Evolutionary conservation across 2,888 invertebrate genomes (phyloP), one percentile per base, ranked within the genome.

Genomic region (Athalia circularis): DNA sequence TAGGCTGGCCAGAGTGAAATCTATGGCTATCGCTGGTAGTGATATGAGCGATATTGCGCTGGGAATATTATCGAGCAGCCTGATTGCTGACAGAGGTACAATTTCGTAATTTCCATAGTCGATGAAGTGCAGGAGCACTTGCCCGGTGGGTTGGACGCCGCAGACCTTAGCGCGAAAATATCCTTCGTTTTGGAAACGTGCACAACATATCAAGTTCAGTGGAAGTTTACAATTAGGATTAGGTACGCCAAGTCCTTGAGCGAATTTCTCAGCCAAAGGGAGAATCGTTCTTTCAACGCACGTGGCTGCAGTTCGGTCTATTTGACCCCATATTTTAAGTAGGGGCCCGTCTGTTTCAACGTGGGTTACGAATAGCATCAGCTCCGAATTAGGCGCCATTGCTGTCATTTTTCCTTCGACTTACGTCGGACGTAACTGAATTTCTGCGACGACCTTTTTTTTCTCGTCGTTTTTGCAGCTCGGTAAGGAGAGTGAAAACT

Each of bases 251-350:
- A 88, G 89, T 86, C 89, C 92, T 87, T 88, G 91, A 84, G 88
- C 92, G 86, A 87, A 93, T 88, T 84, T 91, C 82, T 91, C 88
- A 85, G 85, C 77, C 87, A 90, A 62, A 3, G 83, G 81, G 43
- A 81, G 47, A 70, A 89, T 86, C 62, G 83, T 80, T n/a, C 92
- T 92, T 86, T 94, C 94, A 67, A 94, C 89, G 86, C 92, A 91
- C 77, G 93, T 87, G 0, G 93, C 92, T 64, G 92, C 89, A 80
- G 91, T 81, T 15, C 82, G 83, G 84, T 94, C 93, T 0, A 92
- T 90, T 89, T 96, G 96, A 48, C 95, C 96, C 91, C 94, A 95
- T 86, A 96, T 91, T 91, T 93, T 94, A 80, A 96, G 90, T 86
- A 94, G 94, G 79, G 93, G 93, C 50, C 94, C 94, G 80, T 94